A percentile compares a stretch with the other conserved stretches of the same genome.
These are phyloP conservation scores for Tinamus guttatus DNA, from an alignment of 2,113 vertebrate genomes.

Conservation along the genomic window DNA sequence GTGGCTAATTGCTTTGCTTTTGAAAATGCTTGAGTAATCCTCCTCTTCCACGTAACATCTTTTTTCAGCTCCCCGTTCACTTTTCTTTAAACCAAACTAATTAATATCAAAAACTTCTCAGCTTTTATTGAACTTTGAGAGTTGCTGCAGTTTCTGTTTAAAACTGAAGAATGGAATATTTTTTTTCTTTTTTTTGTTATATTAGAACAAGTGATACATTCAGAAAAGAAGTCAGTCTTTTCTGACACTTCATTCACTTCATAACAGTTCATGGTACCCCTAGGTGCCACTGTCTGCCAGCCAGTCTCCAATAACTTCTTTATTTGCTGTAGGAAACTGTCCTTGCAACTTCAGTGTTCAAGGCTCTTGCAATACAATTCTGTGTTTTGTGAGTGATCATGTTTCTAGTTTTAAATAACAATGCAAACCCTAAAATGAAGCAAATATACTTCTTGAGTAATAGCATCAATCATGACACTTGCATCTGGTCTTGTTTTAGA, in stretches of 20 bases:
- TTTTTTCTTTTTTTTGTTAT: no score
- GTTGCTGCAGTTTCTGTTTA: neutral
- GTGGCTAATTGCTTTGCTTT: neutral
- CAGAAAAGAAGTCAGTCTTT: no score
- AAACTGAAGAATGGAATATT: neutral
- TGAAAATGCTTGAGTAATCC: neutral
- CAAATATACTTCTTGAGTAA: no score
- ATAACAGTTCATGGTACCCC: neutral
- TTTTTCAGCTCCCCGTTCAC: neutral
- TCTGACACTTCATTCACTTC: no score
- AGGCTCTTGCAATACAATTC: rapidly evolving
- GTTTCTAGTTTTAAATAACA: neutral
- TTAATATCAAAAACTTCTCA: neutral
- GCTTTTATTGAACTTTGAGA: neutral
- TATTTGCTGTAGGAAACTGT: neutral
- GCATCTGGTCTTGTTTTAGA: neutral
- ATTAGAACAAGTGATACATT: no score
- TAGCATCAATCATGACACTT: neutral
- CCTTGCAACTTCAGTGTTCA: neutral
- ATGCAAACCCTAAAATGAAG: neutral
- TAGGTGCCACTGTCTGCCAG: constrained; percentile 15
- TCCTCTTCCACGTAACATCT: neutral
- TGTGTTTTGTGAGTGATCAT: neutral
- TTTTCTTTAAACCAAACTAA: neutral
- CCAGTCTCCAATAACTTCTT: neutral